These are phyloP conservation scores for Pterobdella sp. DNA, from an alignment of 2,888 invertebrate genomes.

Conservation along the genomic window DNA sequence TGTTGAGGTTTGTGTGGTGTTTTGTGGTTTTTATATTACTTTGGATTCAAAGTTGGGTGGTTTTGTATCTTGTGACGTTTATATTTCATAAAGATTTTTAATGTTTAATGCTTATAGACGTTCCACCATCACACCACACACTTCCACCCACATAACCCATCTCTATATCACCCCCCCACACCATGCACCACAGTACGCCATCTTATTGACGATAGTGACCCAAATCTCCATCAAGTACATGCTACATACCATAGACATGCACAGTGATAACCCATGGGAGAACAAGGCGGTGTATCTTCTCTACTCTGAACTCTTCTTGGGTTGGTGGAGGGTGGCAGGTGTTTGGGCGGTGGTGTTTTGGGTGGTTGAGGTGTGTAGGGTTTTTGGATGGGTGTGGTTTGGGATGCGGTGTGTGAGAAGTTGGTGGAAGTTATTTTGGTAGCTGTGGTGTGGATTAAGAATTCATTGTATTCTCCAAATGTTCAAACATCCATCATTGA, in stretches of 20 bases:
- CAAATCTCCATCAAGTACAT: slow-evolving; percentile 88
- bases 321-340: slow-evolving; percentile 61
- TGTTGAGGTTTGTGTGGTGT: not conserved
- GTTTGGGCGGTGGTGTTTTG: too few species aligned
- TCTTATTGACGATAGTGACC: slow-evolving; percentile 80
- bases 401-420: not conserved
- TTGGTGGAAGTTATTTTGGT: not conserved
- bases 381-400: not conserved
- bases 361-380: not conserved
- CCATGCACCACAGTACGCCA: slow-evolving; percentile 65
- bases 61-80: too few species aligned
- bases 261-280: slow-evolving; percentile 94
- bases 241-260: slow-evolving; percentile 76
- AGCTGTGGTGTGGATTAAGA: not conserved
- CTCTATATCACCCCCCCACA: not conserved
- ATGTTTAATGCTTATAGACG: too few species aligned
- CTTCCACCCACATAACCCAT: not conserved
- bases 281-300: slow-evolving; percentile 94
- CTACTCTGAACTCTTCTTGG: slow-evolving; percentile 90
- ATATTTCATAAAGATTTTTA: too few species aligned
- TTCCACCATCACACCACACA: not conserved
- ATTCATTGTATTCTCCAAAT: too few species aligned
- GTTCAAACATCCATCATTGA: too few species aligned
- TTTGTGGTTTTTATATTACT: not conserved
- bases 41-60: too few species aligned